A percentile compares a stretch with the other conserved stretches of the same genome.
Conservation (phyloP, 2,113 vertebrate species). For the Sitta europaea region DNA sequence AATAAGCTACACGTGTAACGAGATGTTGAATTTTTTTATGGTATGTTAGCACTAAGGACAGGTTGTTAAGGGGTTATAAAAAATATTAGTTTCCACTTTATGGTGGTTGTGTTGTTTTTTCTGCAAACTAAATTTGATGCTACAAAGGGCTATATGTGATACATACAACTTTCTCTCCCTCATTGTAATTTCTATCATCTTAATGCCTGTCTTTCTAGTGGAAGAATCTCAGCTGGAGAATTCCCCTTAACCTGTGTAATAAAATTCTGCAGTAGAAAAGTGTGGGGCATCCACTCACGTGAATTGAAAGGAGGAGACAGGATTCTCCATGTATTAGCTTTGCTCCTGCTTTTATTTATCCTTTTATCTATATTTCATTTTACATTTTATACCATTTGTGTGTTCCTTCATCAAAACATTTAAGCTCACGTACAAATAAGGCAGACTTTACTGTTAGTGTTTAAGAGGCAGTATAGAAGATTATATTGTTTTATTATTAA, state of each 20-base stretch:
- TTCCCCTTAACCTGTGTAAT: not conserved
- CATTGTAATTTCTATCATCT: not conserved
- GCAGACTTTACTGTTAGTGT: not conserved
- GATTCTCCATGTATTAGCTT: not conserved
- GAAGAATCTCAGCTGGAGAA: not conserved
- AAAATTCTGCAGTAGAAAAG: not conserved
- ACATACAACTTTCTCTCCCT: not conserved
- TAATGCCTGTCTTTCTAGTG: not conserved
- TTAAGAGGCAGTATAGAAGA: not conserved
- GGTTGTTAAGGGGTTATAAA: constrained; percentile 62
- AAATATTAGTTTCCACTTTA: constrained; percentile 52
- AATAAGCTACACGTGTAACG: constrained; percentile 35
- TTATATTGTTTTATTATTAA: constrained; percentile 23
- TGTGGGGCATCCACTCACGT: not conserved
- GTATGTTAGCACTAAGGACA: constrained; percentile 41
- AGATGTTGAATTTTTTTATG: constrained; percentile 44
- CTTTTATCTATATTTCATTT: not conserved
- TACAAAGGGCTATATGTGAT: not conserved
- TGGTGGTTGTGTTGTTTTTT: not conserved
- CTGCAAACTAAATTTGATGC: constrained; percentile 1
- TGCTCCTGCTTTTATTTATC: not conserved
- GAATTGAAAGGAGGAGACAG: not conserved
- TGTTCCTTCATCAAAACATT: not conserved
- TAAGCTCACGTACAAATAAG: not conserved
- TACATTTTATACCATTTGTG: not conserved